These are phyloP conservation scores for Plutella xylostella DNA, from an alignment of 2,888 invertebrate species.

Conservation along the genomic window DNA sequence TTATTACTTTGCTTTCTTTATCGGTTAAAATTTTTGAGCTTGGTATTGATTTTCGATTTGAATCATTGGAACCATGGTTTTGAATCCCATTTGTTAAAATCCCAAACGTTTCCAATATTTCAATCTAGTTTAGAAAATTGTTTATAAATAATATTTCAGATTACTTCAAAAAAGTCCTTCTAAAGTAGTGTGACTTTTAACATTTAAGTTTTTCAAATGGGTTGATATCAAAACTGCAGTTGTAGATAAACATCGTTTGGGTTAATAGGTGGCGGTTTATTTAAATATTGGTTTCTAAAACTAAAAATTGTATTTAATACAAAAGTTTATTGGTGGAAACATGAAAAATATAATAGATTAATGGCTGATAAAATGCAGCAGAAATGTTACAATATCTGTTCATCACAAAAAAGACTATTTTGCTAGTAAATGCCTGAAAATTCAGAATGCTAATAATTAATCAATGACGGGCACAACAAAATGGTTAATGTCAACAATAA, in stretches of 20 bases:
- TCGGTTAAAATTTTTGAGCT: too few species aligned
- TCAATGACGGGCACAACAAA: slow-evolving; percentile 63
- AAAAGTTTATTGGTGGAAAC: slow-evolving; percentile 71
- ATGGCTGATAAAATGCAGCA: slow-evolving; percentile 71
- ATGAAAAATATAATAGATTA: slow-evolving; percentile 71
- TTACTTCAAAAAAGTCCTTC: too few species aligned
- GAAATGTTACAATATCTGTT: slow-evolving; percentile 68
- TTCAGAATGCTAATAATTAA: slow-evolving; percentile 57
- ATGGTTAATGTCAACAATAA: slow-evolving; percentile 60
- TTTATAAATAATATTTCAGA: too few species aligned
- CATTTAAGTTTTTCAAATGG: too few species aligned
- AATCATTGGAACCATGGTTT: too few species aligned
- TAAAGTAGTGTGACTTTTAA: too few species aligned
- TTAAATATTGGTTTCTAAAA: slow-evolving; percentile 66
- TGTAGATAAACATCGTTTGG: slow-evolving; percentile 49
- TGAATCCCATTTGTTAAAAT: too few species aligned
- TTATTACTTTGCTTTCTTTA: too few species aligned
- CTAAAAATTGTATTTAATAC: slow-evolving; percentile 71
- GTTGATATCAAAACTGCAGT: neutral
- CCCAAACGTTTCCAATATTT: too few species aligned
- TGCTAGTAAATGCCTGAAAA: slow-evolving; percentile 67
- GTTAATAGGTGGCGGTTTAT: slow-evolving; percentile 65
- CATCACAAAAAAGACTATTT: slow-evolving; percentile 66
- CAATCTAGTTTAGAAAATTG: too few species aligned
- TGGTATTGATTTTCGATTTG: too few species aligned